Conservation (phyloP, 2,797 vertebrate species). For the Alectoris magna region DNA sequence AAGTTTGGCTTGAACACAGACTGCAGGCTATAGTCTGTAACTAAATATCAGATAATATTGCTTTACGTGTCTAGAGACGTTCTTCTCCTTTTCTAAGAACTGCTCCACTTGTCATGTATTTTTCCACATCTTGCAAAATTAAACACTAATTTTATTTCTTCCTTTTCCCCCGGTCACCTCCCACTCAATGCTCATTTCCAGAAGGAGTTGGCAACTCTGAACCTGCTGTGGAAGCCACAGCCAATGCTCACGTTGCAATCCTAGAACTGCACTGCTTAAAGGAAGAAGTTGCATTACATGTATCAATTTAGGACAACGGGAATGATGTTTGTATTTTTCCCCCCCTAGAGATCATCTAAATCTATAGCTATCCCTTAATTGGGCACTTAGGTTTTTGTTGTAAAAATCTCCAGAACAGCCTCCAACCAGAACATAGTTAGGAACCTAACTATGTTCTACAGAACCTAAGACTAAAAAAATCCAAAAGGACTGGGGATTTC, state of each 20-base stretch:
- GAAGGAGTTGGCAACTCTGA: conserved; percentile 15
- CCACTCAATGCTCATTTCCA: not conserved
- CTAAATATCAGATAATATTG: conserved; percentile 36
- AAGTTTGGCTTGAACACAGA: conserved; percentile 42
- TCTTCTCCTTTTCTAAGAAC: conserved; percentile 23
- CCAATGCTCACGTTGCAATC: not conserved
- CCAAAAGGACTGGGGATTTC: not conserved
- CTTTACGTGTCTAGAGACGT: conserved; percentile 5
- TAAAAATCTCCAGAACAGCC: not conserved
- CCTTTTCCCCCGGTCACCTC: not conserved
- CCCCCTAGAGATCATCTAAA: not conserved
- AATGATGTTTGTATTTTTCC: not conserved
- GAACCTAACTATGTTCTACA: too few species aligned
- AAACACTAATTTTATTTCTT: conserved; percentile 41
- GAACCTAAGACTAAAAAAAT: not conserved
- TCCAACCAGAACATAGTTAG: not conserved
- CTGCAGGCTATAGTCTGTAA: conserved; percentile 7
- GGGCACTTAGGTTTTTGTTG: not conserved
- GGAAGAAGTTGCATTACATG: not conserved
- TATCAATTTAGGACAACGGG: not conserved
- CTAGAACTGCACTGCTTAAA: not conserved
- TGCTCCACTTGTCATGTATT: conserved; percentile 15
- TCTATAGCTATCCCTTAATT: not conserved
- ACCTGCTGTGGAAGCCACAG: not conserved
- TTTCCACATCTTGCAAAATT: conserved; percentile 37